Percentiles rank a stretch among this genome's conserved stretches.
phyloP scores from a whole-genome alignment of 1,140 invertebrate species.

The Euura saliciscinereae region DNA sequence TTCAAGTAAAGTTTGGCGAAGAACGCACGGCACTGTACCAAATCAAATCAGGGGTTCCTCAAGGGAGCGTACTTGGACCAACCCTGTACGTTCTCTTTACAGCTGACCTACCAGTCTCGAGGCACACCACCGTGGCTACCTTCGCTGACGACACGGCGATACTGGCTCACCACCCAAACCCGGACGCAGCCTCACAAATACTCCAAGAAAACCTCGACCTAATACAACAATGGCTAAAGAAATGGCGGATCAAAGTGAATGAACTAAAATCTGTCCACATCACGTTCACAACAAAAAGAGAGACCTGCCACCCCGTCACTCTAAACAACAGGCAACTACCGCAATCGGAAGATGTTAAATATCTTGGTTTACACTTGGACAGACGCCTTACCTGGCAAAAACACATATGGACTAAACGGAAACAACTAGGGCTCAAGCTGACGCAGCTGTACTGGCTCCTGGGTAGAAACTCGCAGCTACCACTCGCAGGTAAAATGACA shows the following conservation, averaged over 20 bases:
- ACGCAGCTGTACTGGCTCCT: slow-evolving; percentile 33
- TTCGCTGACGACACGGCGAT: slow-evolving; percentile 39
- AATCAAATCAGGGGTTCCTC: slow-evolving; percentile 37
- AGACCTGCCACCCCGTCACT: slow-evolving; percentile 17
- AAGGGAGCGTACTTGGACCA: slow-evolving; percentile 41
- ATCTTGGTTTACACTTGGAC: not conserved
- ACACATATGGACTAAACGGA: slow-evolving; percentile 24
- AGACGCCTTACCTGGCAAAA: slow-evolving; percentile 22
- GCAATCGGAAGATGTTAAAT: not conserved
- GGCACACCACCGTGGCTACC: slow-evolving; percentile 27
- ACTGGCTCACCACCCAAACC: slow-evolving; percentile 15
- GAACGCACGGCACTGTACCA: not conserved
- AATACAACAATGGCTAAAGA: slow-evolving; percentile 7
- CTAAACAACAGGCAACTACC: slow-evolving; percentile 14
- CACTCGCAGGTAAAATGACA: slow-evolving; percentile 38
- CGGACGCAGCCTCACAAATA: slow-evolving; percentile 10
- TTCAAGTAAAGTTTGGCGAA: not conserved
- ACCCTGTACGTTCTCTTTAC: slow-evolving; percentile 39
- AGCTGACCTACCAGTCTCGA: slow-evolving; percentile 37
- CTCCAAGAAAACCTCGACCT: not conserved
- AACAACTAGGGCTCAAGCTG: slow-evolving; percentile 17
- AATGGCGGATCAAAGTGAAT: slow-evolving; percentile 4
- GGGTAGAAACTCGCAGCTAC: slow-evolving; percentile 28
- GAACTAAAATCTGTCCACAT: slow-evolving; percentile 12
- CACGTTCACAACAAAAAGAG: not conserved